Evolutionary conservation across 2,113 vertebrate genomes (phyloP).

Genomic region (Brienomyrus longianalis): DNA sequence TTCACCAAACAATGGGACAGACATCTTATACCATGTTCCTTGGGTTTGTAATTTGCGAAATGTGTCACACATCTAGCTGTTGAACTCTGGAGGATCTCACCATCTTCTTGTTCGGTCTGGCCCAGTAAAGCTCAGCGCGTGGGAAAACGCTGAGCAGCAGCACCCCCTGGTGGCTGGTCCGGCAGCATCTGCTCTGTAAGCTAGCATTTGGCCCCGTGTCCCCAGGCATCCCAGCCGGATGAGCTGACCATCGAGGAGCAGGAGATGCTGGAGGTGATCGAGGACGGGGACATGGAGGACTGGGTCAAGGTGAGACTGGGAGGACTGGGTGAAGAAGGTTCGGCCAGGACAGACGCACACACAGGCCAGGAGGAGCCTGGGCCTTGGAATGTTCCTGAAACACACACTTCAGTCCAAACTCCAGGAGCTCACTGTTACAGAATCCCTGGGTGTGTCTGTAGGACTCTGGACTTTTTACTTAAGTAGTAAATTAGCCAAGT

Average conservation of each 20-base stretch:
- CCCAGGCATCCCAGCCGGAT: slow-evolving; percentile 89
- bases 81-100: background rate
- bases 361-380: background rate
- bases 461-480: background rate
- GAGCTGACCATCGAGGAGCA: slow-evolving; percentile 96
- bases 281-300: slow-evolving; percentile 99
- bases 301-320: slow-evolving; percentile 91
- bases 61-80: background rate
- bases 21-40: background rate
- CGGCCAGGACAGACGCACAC: background rate
- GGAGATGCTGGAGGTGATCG: slow-evolving; percentile 95
- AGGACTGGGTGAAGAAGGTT: background rate
- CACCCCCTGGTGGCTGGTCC: background rate
- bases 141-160: background rate
- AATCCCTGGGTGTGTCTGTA: background rate
- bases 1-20: background rate
- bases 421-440: background rate
- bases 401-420: background rate
- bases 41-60: background rate
- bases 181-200: background rate
- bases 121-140: background rate
- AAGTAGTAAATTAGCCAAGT: background rate
- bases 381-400: background rate
- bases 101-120: background rate
- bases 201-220: background rate